A percentile compares a stretch with the other conserved stretches of the same genome.
Conservation (phyloP, 2,797 vertebrate species). For the Taenioides sp. region DNA sequence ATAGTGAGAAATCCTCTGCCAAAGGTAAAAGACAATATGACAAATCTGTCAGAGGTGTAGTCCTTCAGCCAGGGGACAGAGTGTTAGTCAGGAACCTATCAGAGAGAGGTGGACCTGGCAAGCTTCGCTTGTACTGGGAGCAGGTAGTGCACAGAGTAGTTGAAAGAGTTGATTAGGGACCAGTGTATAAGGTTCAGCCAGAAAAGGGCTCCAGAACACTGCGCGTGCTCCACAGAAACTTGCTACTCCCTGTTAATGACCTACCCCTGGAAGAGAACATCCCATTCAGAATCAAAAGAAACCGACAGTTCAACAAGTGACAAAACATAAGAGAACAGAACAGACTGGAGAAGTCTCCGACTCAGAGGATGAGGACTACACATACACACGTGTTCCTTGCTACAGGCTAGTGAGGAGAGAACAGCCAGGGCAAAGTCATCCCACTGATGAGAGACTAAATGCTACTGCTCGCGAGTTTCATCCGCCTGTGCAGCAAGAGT, state of each 20-base stretch:
- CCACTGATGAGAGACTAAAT: background rate
- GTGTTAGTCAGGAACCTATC: background rate
- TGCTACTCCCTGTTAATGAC: slow-evolving; percentile 1
- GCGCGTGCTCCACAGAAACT: slow-evolving; percentile 1
- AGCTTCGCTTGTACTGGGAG: too few relatives aligned
- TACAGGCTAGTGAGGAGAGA: too few relatives aligned
- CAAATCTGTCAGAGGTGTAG: background rate
- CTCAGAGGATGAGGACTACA: slow-evolving; percentile 2
- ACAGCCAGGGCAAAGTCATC: background rate
- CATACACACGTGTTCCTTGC: background rate
- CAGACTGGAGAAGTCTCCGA: background rate
- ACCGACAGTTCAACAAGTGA: background rate
- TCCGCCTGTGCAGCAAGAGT: background rate
- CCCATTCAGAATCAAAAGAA: background rate
- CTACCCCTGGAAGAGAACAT: too few relatives aligned
- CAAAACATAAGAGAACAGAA: background rate
- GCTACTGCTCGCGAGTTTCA: background rate
- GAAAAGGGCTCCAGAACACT: background rate
- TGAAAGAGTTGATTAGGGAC: slow-evolving; percentile 2
- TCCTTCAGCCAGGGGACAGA: background rate
- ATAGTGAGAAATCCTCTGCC: too few relatives aligned
- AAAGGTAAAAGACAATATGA: slow-evolving; percentile 7
- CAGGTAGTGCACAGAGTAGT: slow-evolving; percentile 3
- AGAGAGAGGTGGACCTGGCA: slow-evolving; percentile 2
- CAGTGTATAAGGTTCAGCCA: slow-evolving; percentile 3